A percentile compares a stretch with the other conserved stretches of the same genome.
These are phyloP conservation scores for Silurus glanis DNA, from an alignment of 2,113 vertebrate species.

Conservation along the genomic window DNA sequence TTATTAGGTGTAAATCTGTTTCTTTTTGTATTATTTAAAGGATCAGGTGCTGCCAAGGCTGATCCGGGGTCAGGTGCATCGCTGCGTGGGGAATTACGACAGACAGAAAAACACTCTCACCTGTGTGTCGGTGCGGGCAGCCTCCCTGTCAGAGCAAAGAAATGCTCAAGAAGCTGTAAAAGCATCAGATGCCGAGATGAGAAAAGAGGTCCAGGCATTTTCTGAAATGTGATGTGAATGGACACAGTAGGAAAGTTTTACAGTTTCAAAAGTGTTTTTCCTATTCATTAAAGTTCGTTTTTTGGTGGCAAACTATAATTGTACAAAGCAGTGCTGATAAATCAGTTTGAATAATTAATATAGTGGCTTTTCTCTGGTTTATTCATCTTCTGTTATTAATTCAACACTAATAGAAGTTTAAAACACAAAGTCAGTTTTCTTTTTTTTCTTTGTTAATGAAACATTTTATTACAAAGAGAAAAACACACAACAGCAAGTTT, in stretches of 20 bases:
- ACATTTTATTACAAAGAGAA: conserved; percentile 83
- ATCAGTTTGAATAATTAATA: not conserved
- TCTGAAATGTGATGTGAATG: conserved; percentile 76
- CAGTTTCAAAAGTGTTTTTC: not conserved
- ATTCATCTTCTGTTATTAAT: not conserved
- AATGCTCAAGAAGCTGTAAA: conserved; percentile 81
- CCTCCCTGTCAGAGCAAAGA: conserved; percentile 80
- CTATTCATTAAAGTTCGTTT: conserved; percentile 3
- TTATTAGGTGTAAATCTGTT: not conserved
- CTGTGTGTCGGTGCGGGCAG: conserved; percentile 86
- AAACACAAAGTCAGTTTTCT: not conserved
- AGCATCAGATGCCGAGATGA: conserved; percentile 82
- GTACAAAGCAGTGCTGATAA: not conserved
- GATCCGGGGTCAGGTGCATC: conserved; percentile 87
- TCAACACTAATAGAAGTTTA: not conserved
- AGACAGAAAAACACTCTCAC: conserved; percentile 77
- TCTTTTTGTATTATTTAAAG: conserved; percentile 62
- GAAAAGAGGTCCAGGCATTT: conserved; percentile 69
- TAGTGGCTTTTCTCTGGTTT: not conserved
- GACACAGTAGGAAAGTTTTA: not conserved
- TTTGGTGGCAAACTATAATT: not conserved
- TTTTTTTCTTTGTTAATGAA: conserved; percentile 56
- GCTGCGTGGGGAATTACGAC: conserved; percentile 91
- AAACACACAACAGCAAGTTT: conserved; percentile 82
- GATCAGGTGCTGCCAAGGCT: conserved; percentile 88